A percentile compares a stretch with the other conserved stretches of the same genome.
phyloP scores from a whole-genome alignment of 2,888 invertebrate species.

The Aromia moschata region DNA sequence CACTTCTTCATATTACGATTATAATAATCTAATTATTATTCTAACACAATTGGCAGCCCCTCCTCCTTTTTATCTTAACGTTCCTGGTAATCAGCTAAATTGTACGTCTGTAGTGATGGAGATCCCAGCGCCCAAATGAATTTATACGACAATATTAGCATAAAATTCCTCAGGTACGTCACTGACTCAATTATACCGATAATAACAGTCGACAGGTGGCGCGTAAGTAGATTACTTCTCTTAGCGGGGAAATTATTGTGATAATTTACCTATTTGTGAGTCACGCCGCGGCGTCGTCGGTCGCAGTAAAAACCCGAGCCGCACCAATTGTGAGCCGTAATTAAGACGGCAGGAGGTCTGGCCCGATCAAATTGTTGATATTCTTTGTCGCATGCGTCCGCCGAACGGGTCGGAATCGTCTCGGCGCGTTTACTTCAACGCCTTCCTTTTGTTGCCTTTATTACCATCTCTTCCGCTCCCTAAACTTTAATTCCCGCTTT shows the following conservation, averaged over 20 bases:
- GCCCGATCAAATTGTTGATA: slow-evolving; percentile 37
- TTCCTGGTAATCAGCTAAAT: too few relatives aligned
- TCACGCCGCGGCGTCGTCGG: slow-evolving; percentile 35
- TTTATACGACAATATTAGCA: too few relatives aligned
- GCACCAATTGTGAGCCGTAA: slow-evolving; percentile 42
- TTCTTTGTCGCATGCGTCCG: slow-evolving; percentile 38
- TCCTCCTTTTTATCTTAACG: too few relatives aligned
- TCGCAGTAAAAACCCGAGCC: slow-evolving; percentile 39
- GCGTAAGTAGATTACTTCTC: slow-evolving; percentile 42
- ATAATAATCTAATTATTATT: too few relatives aligned
- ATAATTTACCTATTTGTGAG: slow-evolving; percentile 41
- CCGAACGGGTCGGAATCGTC: slow-evolving; percentile 26
- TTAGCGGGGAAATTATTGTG: slow-evolving; percentile 42
- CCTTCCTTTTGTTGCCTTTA: slow-evolving; percentile 38
- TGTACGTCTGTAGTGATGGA: too few relatives aligned
- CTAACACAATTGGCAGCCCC: too few relatives aligned
- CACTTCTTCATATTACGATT: too few relatives aligned
- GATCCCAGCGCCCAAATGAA: too few relatives aligned
- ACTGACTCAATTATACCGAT: slow-evolving; percentile 11
- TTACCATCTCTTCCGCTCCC: slow-evolving; percentile 39
- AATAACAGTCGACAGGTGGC: slow-evolving; percentile 44
- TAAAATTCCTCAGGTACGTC: too few relatives aligned
- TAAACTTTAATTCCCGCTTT: slow-evolving; percentile 5
- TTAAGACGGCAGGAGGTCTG: slow-evolving; percentile 43
- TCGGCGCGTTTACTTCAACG: slow-evolving; percentile 41